These are phyloP conservation scores for Acleris emargana DNA, from an alignment of 2,888 invertebrate species.

Conservation along the genomic window DNA sequence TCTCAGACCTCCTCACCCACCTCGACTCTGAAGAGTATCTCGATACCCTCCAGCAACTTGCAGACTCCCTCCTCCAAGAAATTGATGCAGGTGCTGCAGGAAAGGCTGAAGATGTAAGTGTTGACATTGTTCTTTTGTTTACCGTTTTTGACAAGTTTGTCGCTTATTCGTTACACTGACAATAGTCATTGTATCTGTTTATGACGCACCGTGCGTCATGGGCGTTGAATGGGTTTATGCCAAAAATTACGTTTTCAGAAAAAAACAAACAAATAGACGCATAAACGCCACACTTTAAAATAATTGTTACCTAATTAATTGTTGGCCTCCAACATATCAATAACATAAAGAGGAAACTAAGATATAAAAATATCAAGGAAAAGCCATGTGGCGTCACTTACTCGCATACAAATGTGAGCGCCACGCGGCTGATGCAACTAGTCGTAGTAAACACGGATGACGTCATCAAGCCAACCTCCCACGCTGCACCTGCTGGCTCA, in stretches of 20 bases:
- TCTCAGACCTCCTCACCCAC: conserved; percentile 92
- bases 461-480: conserved; percentile 11
- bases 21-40: conserved; percentile 89
- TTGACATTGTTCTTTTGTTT: background rate
- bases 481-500: background rate
- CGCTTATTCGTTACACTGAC: no score
- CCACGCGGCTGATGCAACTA: conserved; percentile 38
- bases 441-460: conserved; percentile 10
- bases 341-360: no score
- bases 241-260: no score
- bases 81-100: conserved; percentile 88
- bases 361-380: background rate
- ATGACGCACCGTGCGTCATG: no score
- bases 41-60: conserved; percentile 90
- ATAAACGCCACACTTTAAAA: no score
- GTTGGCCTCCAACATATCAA: no score
- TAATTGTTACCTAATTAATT: no score
- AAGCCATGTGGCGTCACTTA: conserved; percentile 16
- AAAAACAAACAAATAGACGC: no score
- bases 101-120: conserved; percentile 86
- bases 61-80: conserved; percentile 92
- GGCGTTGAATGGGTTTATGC: no score
- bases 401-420: background rate
- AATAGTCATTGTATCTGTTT: no score
- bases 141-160: background rate